A percentile compares a stretch with the other conserved stretches of the same genome.
phyloP scores from a whole-genome alignment of 2,797 vertebrate species.

The Amniataba percoides region DNA sequence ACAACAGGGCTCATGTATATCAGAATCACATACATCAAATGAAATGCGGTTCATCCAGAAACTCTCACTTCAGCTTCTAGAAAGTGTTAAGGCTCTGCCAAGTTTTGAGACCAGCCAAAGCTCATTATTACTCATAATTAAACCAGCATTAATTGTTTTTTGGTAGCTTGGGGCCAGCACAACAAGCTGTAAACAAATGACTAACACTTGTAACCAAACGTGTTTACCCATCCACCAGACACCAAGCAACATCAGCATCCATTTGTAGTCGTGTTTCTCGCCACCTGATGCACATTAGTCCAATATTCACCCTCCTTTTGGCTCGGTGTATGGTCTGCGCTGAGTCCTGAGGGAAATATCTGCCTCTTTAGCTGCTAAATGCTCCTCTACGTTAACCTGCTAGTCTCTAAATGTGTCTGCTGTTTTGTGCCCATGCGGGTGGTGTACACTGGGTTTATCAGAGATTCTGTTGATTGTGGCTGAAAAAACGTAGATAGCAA shows the following conservation, averaged over 20 bases:
- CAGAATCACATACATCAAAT: background rate
- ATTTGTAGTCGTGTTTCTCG: background rate
- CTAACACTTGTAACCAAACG: background rate
- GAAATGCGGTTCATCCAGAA: background rate
- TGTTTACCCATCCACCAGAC: background rate
- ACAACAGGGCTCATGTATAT: conserved; percentile 7
- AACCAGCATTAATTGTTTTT: conserved; percentile 12
- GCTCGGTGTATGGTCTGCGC: background rate
- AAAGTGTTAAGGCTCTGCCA: background rate
- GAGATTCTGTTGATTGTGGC: background rate
- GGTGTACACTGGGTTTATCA: background rate
- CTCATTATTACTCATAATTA: background rate
- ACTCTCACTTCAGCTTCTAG: background rate
- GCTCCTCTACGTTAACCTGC: background rate
- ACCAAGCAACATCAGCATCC: background rate
- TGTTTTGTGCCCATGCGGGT: background rate
- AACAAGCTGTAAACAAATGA: conserved; percentile 20
- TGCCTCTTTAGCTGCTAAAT: conserved; percentile 1
- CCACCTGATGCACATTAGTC: background rate
- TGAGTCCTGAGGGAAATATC: background rate
- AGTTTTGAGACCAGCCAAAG: conserved; percentile 15
- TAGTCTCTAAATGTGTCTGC: background rate
- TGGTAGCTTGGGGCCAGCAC: background rate
- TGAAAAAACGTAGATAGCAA: background rate
- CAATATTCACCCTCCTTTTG: background rate